A percentile compares a stretch with the other conserved stretches of the same genome.
phyloP scores from a whole-genome alignment of 2,113 vertebrate genomes.

The Himantopus leucocephalus region DNA sequence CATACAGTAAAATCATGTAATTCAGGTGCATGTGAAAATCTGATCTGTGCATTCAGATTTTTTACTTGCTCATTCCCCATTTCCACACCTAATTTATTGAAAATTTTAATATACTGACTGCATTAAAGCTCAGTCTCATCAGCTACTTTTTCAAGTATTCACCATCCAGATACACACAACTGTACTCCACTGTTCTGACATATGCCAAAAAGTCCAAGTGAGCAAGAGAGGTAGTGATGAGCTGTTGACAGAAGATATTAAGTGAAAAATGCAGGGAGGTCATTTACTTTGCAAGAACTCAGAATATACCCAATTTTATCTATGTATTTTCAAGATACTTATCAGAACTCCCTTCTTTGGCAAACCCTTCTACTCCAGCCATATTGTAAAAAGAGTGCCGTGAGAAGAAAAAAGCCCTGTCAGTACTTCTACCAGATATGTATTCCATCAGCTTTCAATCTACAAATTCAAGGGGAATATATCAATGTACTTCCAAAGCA shows the following conservation, averaged over 20 bases:
- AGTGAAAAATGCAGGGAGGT: not conserved
- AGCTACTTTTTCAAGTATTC: not conserved
- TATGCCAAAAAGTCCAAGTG: not conserved
- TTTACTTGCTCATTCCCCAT: not conserved
- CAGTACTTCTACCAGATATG: not conserved
- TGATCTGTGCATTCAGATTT: not conserved
- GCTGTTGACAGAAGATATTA: not conserved
- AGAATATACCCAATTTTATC: not conserved
- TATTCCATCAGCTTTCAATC: not conserved
- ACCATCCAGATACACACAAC: not conserved
- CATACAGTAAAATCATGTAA: not conserved
- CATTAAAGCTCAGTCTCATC: not conserved
- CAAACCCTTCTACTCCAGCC: not conserved
- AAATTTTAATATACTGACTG: not conserved
- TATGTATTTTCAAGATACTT: not conserved
- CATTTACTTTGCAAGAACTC: not conserved
- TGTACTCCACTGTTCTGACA: not conserved
- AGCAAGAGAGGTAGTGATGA: not conserved
- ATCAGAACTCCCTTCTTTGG: not conserved
- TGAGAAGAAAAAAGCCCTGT: not conserved
- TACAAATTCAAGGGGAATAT: not conserved
- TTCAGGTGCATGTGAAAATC: not conserved
- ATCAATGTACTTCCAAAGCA: not conserved
- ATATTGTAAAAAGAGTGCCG: not conserved
- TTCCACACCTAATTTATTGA: not conserved